Percentiles rank a stretch among this genome's conserved stretches.
Conservation (phyloP, 2,113 vertebrate species). For the Pelodiscus sinensis region DNA sequence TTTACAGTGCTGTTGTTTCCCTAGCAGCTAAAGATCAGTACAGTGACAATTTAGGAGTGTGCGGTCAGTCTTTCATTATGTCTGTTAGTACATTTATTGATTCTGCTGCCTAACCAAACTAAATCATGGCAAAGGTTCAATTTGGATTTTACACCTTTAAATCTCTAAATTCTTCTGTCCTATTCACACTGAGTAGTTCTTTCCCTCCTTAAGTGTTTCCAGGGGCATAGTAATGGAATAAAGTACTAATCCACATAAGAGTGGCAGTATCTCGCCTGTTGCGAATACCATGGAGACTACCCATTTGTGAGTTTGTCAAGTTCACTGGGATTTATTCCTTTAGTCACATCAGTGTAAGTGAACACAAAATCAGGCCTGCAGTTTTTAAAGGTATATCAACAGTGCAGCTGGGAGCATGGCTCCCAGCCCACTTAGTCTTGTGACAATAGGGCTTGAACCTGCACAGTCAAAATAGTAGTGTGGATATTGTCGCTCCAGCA, state of each 20-base stretch:
- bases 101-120: background rate
- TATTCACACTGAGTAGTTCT: background rate
- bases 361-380: background rate
- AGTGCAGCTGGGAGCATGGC: too few relatives aligned
- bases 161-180: background rate
- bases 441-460: too few relatives aligned
- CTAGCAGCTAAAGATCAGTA: background rate
- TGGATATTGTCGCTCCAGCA: accelerated
- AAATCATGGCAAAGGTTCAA: background rate
- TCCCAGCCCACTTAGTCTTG: too few relatives aligned
- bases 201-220: background rate
- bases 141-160: background rate
- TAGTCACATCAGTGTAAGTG: background rate
- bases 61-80: background rate
- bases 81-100: background rate
- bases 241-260: background rate
- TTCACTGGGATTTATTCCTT: background rate
- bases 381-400: background rate
- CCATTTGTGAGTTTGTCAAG: background rate
- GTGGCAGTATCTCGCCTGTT: background rate
- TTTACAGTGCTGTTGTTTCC: background rate
- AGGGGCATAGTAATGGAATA: background rate
- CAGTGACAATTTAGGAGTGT: background rate
- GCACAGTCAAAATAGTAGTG: too few relatives aligned
- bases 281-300: background rate